Evolutionary conservation across 2,113 vertebrate genomes (phyloP), one percentile per base, ranked within the genome.

Genomic region (Microcebus ravelobensis): DNA sequence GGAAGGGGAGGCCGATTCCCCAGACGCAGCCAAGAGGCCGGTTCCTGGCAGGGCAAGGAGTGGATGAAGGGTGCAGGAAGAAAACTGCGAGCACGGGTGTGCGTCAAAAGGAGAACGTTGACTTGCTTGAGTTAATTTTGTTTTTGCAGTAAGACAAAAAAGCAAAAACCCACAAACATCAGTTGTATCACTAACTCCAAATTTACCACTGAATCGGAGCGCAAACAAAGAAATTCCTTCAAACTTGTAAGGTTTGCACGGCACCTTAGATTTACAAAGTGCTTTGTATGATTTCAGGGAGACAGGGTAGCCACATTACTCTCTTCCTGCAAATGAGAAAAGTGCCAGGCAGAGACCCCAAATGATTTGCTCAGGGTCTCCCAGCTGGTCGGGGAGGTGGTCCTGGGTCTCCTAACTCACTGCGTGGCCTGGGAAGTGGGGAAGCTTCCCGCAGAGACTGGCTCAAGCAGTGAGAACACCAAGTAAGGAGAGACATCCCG

Each of bases 181-280:
- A 63, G 20, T 34, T 34, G 9, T 2, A n/a, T 7, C 74, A 50
- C 34, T 7, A 68, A 25, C 17, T 7, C 29, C 39, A 82, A 74
- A 9, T 6, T 21, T 18, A 36, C 5, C 23, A 9, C 31, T 42
- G 50, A 94, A 67, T 81, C 31, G 31, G 27, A 82, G 25, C 31
- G 25, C 14, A 91, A 52, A 48, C 29, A 29, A 29, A 68, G 67
- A 52, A 17, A 55, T 10, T 5, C 42, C 1, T 34, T n/a, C n/a
- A 29, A 20, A 27, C 21, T 3, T 4, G 23, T 31, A 8, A 39
- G 7, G 2, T 6, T 59, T 6, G 13, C 20, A 3, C 2, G 21
- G 36, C 57, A 18, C 3, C 1, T 42, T 14, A 17, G 4, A 6
- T 4, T 74, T 73, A 39, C 4, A 55, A 31, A 39, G 8, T 10